A percentile compares a stretch with the other conserved stretches of the same genome.
Conservation (phyloP, 1,140 invertebrate genomes). For the Panulirus ornatus region DNA sequence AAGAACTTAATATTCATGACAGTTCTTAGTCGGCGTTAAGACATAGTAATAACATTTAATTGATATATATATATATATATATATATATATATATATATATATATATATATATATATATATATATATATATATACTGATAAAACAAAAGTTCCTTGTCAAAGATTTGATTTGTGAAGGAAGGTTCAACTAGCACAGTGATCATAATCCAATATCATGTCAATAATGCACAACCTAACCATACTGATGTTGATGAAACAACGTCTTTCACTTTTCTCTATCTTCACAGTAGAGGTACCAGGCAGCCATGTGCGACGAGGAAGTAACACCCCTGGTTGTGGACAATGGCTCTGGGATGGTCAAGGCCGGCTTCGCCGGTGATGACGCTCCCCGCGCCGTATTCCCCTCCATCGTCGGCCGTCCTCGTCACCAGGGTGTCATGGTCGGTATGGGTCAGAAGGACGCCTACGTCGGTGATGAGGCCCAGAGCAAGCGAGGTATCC, state of each 20-base stretch:
- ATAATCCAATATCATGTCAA: too few relatives aligned
- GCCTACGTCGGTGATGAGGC: constrained; percentile 95
- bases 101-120: too few relatives aligned
- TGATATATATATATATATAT: neutral
- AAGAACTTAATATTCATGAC: too few relatives aligned
- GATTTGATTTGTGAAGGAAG: too few relatives aligned
- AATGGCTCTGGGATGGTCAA: constrained; percentile 85
- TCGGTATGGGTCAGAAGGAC: constrained; percentile 97
- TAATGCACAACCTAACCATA: too few relatives aligned
- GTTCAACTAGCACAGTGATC: too few relatives aligned
- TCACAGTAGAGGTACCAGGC: neutral
- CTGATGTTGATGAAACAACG: too few relatives aligned
- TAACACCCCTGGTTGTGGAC: constrained; percentile 77
- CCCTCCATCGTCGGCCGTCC: constrained; percentile 85
- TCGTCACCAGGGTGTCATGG: constrained; percentile 88
- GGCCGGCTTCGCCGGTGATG: constrained; percentile 87
- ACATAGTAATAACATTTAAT: neutral
- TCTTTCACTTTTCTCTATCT: too few relatives aligned
- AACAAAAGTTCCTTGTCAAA: too few relatives aligned
- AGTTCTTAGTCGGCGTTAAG: too few relatives aligned
- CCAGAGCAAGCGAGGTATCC: constrained; percentile 93
- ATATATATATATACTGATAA: too few relatives aligned
- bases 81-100: neutral
- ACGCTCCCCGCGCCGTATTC: constrained; percentile 96
- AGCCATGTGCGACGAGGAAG: neutral